Evolutionary conservation across 2,797 vertebrate species (phyloP).

Genomic region (Pseudopleuronectes americanus): DNA sequence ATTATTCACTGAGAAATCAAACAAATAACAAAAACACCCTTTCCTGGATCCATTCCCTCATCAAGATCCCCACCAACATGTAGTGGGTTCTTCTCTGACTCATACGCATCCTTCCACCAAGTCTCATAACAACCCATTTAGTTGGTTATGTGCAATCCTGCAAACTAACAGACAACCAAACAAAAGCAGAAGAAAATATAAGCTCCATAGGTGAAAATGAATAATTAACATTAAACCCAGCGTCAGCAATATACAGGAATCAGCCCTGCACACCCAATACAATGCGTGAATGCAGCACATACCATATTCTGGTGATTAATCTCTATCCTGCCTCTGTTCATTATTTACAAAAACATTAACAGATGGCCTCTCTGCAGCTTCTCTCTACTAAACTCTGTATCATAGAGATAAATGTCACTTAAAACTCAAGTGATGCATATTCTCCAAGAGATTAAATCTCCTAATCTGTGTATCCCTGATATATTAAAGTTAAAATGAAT

Average conservation of each 20-base stretch:
- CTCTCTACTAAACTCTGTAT: conserved; percentile 49
- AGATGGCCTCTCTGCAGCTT: conserved; percentile 71
- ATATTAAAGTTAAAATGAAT: conserved; percentile 67
- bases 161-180: no score
- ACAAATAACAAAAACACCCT: no score
- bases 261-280: background rate
- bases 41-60: no score
- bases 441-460: conserved; percentile 67
- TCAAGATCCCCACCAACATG: no score
- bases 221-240: conserved; percentile 15
- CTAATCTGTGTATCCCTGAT: conserved; percentile 76
- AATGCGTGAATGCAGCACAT: conserved; percentile 1
- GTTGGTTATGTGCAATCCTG: no score
- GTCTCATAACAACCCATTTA: no score
- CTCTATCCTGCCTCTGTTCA: conserved; percentile 31
- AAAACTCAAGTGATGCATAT: conserved; percentile 71
- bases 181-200: no score
- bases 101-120: no score
- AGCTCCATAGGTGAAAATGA: no score
- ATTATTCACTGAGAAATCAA: no score
- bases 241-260: conserved; percentile 10
- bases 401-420: conserved; percentile 73
- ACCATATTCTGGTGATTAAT: conserved; percentile 48
- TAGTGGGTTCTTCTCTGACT: no score
- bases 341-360: conserved; percentile 56